Conservation (phyloP, 2,888 invertebrate species). For the Steinernema carpocapsae region DNA sequence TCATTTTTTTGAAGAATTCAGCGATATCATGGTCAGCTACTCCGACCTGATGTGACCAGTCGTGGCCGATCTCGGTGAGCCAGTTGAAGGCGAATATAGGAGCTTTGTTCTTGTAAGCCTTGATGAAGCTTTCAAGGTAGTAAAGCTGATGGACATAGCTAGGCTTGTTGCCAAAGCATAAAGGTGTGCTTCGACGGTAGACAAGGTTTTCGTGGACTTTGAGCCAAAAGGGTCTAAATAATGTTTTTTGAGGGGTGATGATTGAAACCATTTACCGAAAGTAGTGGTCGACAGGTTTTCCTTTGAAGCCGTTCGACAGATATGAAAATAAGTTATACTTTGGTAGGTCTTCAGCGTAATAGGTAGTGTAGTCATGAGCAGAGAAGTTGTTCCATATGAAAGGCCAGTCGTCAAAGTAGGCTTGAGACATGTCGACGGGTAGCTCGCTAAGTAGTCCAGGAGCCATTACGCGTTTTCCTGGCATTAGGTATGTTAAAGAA, state of each 20-base stretch:
- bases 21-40: slow-evolving; percentile 70
- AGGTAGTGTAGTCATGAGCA: slow-evolving; percentile 67
- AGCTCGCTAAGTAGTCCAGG: slow-evolving; percentile 41
- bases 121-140: slow-evolving; percentile 68
- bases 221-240: slow-evolving; percentile 65
- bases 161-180: slow-evolving; percentile 62
- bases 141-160: slow-evolving; percentile 65
- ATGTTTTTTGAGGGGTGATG: slow-evolving; percentile 38
- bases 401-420: slow-evolving; percentile 68
- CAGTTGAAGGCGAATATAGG: slow-evolving; percentile 59
- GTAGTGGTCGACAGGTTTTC: slow-evolving; percentile 70
- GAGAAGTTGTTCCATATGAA: slow-evolving; percentile 70
- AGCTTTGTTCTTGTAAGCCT: slow-evolving; percentile 37
- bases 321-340: slow-evolving; percentile 70
- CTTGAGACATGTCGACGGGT: slow-evolving; percentile 49
- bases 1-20: slow-evolving; percentile 63
- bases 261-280: slow-evolving; percentile 55
- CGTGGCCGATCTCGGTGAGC: slow-evolving; percentile 70
- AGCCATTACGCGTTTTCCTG: slow-evolving; percentile 44
- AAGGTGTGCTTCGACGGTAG: slow-evolving; percentile 57
- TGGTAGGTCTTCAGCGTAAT: slow-evolving; percentile 70
- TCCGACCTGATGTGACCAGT: slow-evolving; percentile 70
- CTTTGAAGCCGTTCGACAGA: slow-evolving; percentile 69
- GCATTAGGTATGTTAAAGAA: background rate
- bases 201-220: slow-evolving; percentile 67